Conservation (phyloP, 2,113 vertebrate genomes). For the Nyctibius bracteatus region DNA sequence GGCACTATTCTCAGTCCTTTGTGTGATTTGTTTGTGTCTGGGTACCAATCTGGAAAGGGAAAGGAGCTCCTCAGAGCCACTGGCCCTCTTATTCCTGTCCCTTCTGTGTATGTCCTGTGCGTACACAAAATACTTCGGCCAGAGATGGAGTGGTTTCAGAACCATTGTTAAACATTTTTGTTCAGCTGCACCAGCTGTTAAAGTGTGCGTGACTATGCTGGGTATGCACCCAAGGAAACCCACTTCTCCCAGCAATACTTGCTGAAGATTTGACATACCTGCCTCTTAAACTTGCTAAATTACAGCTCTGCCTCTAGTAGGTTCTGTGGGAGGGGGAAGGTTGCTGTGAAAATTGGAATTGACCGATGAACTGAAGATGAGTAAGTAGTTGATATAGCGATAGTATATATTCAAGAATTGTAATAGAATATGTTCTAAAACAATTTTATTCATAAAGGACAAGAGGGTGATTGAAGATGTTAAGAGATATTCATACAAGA, state of each 20-base stretch:
- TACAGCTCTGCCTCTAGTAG: background rate
- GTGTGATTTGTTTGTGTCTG: fast-evolving
- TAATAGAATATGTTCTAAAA: background rate
- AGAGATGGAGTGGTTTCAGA: background rate
- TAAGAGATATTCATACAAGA: background rate
- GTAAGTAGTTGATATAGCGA: background rate
- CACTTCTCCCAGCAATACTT: background rate
- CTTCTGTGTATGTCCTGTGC: background rate
- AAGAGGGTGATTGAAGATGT: background rate
- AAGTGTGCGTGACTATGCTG: background rate
- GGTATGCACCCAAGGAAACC: background rate
- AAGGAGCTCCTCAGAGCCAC: background rate
- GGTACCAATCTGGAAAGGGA: background rate
- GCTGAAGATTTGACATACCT: background rate
- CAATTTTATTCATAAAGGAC: background rate
- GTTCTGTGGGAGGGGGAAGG: background rate
- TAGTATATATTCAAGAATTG: background rate
- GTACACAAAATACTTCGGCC: background rate
- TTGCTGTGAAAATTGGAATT: background rate
- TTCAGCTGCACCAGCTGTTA: background rate
- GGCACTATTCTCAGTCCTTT: background rate
- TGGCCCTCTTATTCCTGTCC: background rate
- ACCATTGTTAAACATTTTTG: background rate
- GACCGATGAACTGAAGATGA: background rate
- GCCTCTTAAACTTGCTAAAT: background rate